phyloP scores from a whole-genome alignment of 2,888 invertebrate genomes.

The Deilephila elpenor region DNA sequence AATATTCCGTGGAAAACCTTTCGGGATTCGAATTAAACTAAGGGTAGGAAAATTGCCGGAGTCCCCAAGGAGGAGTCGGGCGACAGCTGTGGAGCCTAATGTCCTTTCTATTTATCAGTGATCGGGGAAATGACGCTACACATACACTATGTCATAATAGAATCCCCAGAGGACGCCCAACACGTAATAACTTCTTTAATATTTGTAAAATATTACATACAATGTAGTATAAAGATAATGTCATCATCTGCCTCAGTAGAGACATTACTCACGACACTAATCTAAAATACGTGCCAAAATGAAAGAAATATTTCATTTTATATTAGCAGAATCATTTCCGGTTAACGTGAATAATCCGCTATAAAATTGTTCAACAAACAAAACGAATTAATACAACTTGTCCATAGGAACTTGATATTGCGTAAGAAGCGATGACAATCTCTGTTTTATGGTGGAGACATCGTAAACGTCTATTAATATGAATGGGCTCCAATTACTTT shows the following conservation, averaged over 20 bases:
- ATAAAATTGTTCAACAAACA: conserved; percentile 72
- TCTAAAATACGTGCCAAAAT: conserved; percentile 53
- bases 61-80: conserved; percentile 75
- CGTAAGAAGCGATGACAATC: conserved; percentile 80
- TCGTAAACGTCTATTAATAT: conserved; percentile 85
- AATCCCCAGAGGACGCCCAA: conserved; percentile 40
- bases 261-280: conserved; percentile 8
- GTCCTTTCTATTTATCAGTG: conserved; percentile 80
- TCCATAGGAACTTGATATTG: conserved; percentile 64
- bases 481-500: conserved; percentile 85
- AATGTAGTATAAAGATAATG: background rate
- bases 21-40: conserved; percentile 81
- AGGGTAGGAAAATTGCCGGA: conserved; percentile 82
- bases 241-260: conserved; percentile 11
- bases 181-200: background rate
- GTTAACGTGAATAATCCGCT: conserved; percentile 65
- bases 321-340: conserved; percentile 62
- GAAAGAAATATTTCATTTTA: conserved; percentile 50
- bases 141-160: conserved; percentile 58
- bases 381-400: conserved; percentile 74
- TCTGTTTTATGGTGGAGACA: conserved; percentile 80
- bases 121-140: conserved; percentile 65
- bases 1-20: conserved; percentile 80
- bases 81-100: conserved; percentile 81
- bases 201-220: background rate